Evolutionary conservation across 2,113 vertebrate species (phyloP).

Genomic region (Callorhinus ursinus): DNA sequence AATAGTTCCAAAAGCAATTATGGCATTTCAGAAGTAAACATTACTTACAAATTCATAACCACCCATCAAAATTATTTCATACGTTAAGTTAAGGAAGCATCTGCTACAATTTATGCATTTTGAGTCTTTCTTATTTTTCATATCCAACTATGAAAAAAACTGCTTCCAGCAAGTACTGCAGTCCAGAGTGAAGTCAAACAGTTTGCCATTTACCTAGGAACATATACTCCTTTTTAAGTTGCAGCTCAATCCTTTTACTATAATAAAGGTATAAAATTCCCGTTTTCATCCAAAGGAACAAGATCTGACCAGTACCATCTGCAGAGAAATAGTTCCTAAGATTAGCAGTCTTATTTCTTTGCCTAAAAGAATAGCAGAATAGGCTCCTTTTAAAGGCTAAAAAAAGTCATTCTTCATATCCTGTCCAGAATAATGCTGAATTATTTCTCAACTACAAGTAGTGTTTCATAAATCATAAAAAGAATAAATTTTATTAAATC

Average conservation of each 20-base stretch:
- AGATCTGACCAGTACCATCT: constrained; percentile 26
- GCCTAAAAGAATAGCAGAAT: constrained; percentile 61
- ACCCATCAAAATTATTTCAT: constrained; percentile 74
- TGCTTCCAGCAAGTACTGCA: constrained; percentile 59
- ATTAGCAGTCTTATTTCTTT: constrained; percentile 70
- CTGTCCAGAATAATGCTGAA: constrained; percentile 72
- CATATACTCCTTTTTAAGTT: background rate
- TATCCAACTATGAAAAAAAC: constrained; percentile 21
- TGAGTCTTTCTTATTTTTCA: constrained; percentile 68
- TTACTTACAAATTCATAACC: constrained; percentile 75
- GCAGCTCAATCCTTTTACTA: background rate
- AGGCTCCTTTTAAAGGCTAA: constrained; percentile 72
- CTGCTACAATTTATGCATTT: constrained; percentile 64
- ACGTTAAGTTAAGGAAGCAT: constrained; percentile 69
- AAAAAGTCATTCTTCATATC: constrained; percentile 73
- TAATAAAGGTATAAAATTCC: constrained; percentile 71
- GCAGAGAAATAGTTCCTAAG: background rate
- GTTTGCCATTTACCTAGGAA: background rate
- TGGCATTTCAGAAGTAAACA: constrained; percentile 79
- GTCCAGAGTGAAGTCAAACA: constrained; percentile 57
- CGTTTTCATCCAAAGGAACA: constrained; percentile 30
- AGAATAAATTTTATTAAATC: constrained; percentile 81
- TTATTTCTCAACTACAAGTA: constrained; percentile 78
- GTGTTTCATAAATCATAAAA: constrained; percentile 78
- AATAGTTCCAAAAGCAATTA: constrained; percentile 79